phyloP scores from a whole-genome alignment of 2,113 vertebrate genomes.

The Galemys pyrenaicus region DNA sequence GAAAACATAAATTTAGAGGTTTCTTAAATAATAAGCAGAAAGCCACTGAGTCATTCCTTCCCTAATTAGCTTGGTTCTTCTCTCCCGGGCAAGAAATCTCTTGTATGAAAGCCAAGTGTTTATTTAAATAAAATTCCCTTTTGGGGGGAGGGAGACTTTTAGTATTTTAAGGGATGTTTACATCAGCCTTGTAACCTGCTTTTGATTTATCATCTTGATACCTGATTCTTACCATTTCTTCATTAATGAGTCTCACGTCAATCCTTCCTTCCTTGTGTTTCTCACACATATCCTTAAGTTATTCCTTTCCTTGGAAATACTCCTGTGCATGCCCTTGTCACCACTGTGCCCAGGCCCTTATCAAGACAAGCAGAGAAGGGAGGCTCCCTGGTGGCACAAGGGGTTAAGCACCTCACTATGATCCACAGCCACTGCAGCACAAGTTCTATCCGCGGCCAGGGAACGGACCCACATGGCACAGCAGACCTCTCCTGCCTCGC shows the following conservation, averaged over 20 bases:
- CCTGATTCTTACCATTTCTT: conserved; percentile 14
- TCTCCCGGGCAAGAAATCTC: conserved; percentile 37
- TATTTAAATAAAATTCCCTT: conserved; percentile 38
- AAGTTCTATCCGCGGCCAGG: too few relatives aligned
- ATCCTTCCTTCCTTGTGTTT: background rate
- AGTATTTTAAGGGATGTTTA: background rate
- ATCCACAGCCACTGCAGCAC: too few relatives aligned
- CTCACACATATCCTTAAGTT: background rate
- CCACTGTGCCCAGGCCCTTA: background rate
- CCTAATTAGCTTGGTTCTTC: conserved; percentile 60
- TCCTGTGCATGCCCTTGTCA: background rate
- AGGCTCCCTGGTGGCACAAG: too few relatives aligned
- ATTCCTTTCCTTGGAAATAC: background rate
- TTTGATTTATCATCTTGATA: background rate
- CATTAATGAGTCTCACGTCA: background rate
- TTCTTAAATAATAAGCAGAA: conserved; percentile 50
- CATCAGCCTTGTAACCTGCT: conserved; percentile 23
- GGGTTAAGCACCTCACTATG: too few relatives aligned
- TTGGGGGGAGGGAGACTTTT: background rate
- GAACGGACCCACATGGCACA: too few relatives aligned
- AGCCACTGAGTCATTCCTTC: conserved; percentile 34
- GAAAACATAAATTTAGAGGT: background rate
- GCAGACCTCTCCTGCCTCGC: too few relatives aligned
- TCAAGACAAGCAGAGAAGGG: background rate
- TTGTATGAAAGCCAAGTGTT: conserved; percentile 49